phyloP scores from a whole-genome alignment of 2,113 vertebrate genomes.

The Sylvia atricapilla region DNA sequence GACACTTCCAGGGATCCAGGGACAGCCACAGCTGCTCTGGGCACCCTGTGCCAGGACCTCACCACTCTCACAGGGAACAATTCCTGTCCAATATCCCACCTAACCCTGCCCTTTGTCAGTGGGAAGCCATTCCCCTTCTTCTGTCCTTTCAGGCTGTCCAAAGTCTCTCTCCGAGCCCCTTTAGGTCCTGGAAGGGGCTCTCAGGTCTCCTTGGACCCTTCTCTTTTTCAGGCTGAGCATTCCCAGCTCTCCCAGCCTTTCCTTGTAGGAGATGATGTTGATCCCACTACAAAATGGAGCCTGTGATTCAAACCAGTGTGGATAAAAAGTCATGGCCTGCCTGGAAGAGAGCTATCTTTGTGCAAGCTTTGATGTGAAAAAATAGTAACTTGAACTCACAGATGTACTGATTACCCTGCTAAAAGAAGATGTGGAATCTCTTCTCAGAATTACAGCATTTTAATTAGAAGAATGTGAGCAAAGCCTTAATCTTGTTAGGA shows the following conservation, averaged over 20 bases:
- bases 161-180: not conserved
- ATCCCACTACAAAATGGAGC: not conserved
- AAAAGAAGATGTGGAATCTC: not conserved
- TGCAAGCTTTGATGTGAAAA: not conserved
- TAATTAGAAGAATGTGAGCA: constrained; percentile 30
- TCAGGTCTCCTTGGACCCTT: not conserved
- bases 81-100: not conserved
- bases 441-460: constrained; percentile 16
- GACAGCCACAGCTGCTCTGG: not conserved
- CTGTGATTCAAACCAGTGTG: not conserved
- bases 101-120: rapidly evolving
- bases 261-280: not conserved
- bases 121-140: not conserved
- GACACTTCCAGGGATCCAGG: not conserved
- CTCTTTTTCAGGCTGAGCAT: not conserved
- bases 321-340: not conserved
- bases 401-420: not conserved
- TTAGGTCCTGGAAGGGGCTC: not conserved
- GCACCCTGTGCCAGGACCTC: not conserved
- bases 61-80: rapidly evolving
- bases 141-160: too few relatives aligned
- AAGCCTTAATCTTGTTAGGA: constrained; percentile 27
- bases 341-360: not conserved
- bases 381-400: not conserved
- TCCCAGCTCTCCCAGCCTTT: not conserved